Evolutionary conservation across 2,888 invertebrate genomes (phyloP).

Genomic region (Cheilosia scutellata): DNA sequence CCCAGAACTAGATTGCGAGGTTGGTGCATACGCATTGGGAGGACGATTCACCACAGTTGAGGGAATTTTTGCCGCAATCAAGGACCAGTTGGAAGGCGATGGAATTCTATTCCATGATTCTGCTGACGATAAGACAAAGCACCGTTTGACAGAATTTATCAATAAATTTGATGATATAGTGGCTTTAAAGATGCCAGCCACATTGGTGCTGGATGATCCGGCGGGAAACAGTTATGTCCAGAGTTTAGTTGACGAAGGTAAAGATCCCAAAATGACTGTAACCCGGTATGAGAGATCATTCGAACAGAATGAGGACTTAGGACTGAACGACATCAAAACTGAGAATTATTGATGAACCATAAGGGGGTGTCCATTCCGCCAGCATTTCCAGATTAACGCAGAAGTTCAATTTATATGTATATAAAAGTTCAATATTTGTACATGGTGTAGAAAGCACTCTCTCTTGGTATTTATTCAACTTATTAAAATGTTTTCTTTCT

Average conservation of each 20-base stretch:
- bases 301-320: slow-evolving; percentile 98
- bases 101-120: slow-evolving; percentile 91
- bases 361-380: not conserved
- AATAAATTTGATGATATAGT: slow-evolving; percentile 88
- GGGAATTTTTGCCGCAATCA: slow-evolving; percentile 92
- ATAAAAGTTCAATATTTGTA: slow-evolving; percentile 55
- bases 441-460: not conserved
- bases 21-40: slow-evolving; percentile 93
- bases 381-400: slow-evolving; percentile 21
- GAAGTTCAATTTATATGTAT: slow-evolving; percentile 13
- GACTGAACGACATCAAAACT: slow-evolving; percentile 97
- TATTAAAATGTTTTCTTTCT: slow-evolving; percentile 12
- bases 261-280: slow-evolving; percentile 90
- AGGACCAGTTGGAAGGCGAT: slow-evolving; percentile 89
- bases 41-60: slow-evolving; percentile 98
- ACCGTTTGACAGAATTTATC: slow-evolving; percentile 88
- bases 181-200: slow-evolving; percentile 87
- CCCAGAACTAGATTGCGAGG: slow-evolving; percentile 95
- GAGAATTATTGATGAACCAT: slow-evolving; percentile 88
- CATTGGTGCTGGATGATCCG: slow-evolving; percentile 96
- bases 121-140: slow-evolving; percentile 85
- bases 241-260: slow-evolving; percentile 89
- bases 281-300: slow-evolving; percentile 91
- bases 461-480: slow-evolving; percentile 14
- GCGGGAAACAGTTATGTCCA: slow-evolving; percentile 98